phyloP scores from a whole-genome alignment of 2,797 vertebrate genomes.

The Chiloscyllium punctatum region DNA sequence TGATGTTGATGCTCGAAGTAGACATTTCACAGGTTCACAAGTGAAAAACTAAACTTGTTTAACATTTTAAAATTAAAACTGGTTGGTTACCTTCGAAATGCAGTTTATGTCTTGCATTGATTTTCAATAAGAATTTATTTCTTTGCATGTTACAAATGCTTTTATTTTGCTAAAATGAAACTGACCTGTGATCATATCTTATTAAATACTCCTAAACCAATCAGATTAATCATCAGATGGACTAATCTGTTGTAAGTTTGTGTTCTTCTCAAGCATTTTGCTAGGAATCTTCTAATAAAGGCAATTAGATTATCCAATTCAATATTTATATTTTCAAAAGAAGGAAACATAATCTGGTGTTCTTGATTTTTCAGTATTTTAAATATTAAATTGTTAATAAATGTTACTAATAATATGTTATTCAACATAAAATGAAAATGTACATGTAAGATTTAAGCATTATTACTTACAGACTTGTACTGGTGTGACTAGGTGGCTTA shows the following conservation, averaged over 20 bases:
- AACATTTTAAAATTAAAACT: conserved; percentile 12
- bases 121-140: neutral
- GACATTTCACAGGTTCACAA: neutral
- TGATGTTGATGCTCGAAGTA: conserved; percentile 43
- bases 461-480: neutral
- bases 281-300: neutral
- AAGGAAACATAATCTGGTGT: neutral
- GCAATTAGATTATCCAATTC: neutral
- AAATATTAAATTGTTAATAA: neutral
- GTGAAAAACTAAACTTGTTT: conserved; percentile 6
- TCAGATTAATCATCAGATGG: neutral
- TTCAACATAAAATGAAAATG: neutral
- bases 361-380: neutral
- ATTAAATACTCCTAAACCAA: neutral
- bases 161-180: neutral
- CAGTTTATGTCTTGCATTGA: neutral
- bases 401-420: neutral
- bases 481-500: neutral
- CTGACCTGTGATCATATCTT: neutral
- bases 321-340: neutral
- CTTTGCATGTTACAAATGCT: neutral
- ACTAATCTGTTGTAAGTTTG: neutral
- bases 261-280: neutral
- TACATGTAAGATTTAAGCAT: neutral
- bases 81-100: neutral